Percentiles rank a stretch among this genome's conserved stretches.
phyloP scores from a whole-genome alignment of 2,797 vertebrate species.

The Microctenopoma lineatum region DNA sequence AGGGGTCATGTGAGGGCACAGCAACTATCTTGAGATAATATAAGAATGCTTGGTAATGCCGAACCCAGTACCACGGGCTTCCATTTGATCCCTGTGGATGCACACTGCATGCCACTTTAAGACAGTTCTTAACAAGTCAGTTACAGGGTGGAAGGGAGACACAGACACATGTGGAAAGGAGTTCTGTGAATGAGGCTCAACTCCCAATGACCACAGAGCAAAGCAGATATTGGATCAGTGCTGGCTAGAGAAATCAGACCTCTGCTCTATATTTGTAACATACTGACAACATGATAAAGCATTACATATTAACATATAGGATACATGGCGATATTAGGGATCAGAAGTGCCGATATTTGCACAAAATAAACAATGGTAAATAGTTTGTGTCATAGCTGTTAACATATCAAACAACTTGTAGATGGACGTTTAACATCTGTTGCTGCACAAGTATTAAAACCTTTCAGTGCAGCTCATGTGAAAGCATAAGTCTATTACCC shows the following conservation, averaged over 20 bases:
- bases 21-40: too few species aligned
- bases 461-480: neutral
- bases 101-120: conserved; percentile 37
- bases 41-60: too few species aligned
- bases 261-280: too few species aligned
- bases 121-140: conserved; percentile 30
- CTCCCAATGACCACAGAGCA: conserved; percentile 46
- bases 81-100: conserved; percentile 47
- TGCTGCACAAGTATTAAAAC: too few species aligned
- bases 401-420: neutral
- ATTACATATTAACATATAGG: too few species aligned
- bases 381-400: conserved; percentile 4
- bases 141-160: conserved; percentile 41
- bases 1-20: too few species aligned
- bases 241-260: too few species aligned
- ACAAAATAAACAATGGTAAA: too few species aligned
- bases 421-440: neutral
- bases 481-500: too few species aligned
- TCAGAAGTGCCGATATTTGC: too few species aligned
- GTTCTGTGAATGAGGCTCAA: conserved; percentile 61
- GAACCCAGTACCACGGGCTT: conserved; percentile 21
- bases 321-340: too few species aligned
- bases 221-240: neutral
- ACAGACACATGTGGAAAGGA: conserved; percentile 61
- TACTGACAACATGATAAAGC: too few species aligned